Percentiles rank a stretch among this genome's conserved stretches.
Evolutionary conservation across 2,888 invertebrate species (phyloP).

Genomic region (Pelosia muscerda): DNA sequence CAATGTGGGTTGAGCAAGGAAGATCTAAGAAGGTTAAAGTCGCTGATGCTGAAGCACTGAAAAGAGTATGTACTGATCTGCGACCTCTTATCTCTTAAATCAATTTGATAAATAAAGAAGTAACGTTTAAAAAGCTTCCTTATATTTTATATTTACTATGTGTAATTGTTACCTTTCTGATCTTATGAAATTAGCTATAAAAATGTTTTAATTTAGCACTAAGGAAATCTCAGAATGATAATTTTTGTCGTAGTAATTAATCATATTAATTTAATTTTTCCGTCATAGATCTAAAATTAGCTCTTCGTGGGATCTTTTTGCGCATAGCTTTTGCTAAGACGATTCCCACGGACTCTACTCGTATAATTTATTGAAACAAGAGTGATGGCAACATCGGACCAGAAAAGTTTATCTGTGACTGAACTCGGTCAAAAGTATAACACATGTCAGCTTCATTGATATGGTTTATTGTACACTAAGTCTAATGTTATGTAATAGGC

Average conservation of each 20-base stretch:
- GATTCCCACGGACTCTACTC: no score
- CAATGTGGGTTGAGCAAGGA: no score
- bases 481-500: background rate
- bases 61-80: no score
- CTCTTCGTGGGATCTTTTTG: background rate
- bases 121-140: no score
- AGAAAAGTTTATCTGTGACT: background rate
- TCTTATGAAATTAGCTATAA: no score
- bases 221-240: background rate
- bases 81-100: no score
- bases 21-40: no score
- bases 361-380: background rate
- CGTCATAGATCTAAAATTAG: background rate
- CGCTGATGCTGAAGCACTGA: no score
- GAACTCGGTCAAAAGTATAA: background rate
- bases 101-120: no score
- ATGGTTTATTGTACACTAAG: background rate
- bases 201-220: background rate
- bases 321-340: no score
- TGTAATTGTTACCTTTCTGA: no score
- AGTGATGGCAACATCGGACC: background rate
- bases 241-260: background rate
- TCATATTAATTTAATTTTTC: background rate
- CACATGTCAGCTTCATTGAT: background rate
- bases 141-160: no score